Evolutionary conservation across 1,140 invertebrate species (phyloP).

Genomic region (Vanessa atalanta): DNA sequence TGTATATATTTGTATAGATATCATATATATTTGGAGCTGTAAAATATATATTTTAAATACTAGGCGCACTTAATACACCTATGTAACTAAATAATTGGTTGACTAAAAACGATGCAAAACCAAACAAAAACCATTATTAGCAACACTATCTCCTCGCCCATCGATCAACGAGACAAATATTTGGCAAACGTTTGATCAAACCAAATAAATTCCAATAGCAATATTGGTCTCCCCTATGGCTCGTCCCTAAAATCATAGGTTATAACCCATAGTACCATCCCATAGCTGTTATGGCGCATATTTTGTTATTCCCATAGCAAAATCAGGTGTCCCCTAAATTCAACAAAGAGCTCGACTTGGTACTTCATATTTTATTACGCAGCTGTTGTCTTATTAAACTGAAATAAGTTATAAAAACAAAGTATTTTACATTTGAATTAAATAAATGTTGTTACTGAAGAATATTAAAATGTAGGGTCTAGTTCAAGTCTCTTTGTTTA

Average conservation of each 20-base stretch:
- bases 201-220: slow-evolving; percentile 6
- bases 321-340: slow-evolving; percentile 26
- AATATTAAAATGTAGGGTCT: too few relatives aligned
- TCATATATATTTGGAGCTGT: too few relatives aligned
- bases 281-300: slow-evolving; percentile 22
- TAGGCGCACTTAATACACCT: too few relatives aligned
- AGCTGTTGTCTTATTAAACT: slow-evolving; percentile 13
- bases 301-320: slow-evolving; percentile 29
- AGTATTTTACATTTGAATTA: not conserved
- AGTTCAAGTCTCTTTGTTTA: too few relatives aligned
- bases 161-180: slow-evolving; percentile 11
- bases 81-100: not conserved
- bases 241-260: slow-evolving; percentile 13
- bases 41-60: too few relatives aligned
- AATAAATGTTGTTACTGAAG: too few relatives aligned
- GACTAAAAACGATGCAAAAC: not conserved
- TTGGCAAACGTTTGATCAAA: slow-evolving; percentile 13
- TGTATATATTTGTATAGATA: too few relatives aligned
- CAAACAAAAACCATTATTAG: slow-evolving; percentile 6
- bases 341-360: slow-evolving; percentile 5
- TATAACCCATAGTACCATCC: not conserved
- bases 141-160: not conserved
- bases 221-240: not conserved
- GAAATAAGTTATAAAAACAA: not conserved
- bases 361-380: slow-evolving; percentile 18